phyloP scores from a whole-genome alignment of 53 echinoderm and acorn worm genomes.

The Henricia sp. region DNA sequence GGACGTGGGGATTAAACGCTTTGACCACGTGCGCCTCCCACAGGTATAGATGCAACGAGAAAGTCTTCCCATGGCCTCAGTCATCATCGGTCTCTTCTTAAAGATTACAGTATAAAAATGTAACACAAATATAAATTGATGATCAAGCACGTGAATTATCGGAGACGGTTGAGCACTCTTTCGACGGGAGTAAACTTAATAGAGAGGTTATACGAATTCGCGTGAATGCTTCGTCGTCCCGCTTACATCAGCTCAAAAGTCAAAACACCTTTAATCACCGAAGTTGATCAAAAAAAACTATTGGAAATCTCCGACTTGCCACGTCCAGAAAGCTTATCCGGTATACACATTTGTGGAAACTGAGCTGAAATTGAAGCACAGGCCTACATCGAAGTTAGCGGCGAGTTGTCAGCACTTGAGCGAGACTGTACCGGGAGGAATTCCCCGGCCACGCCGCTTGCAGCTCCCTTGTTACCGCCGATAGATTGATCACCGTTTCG shows the following conservation, averaged over 20 bases:
- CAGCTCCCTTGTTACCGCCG: conserved; percentile 44
- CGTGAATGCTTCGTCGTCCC: no score
- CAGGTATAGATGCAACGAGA: neutral
- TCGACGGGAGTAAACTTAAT: no score
- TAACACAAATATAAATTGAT: no score
- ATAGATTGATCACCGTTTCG: conserved; percentile 61
- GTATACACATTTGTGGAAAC: no score
- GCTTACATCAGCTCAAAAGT: no score
- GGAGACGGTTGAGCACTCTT: no score
- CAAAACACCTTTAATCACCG: no score
- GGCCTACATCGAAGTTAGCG: conserved; percentile 60
- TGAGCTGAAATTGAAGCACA: conserved; percentile 13
- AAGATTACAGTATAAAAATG: no score
- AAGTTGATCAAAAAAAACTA: no score
- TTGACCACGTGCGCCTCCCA: neutral
- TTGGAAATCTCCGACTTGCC: neutral
- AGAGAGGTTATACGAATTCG: no score
- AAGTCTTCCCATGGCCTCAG: neutral
- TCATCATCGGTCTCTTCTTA: no score
- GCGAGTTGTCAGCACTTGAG: conserved; percentile 55
- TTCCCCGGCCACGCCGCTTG: conserved; percentile 51
- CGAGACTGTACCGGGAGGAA: conserved; percentile 58
- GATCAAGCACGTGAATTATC: no score
- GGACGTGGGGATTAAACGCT: conserved; percentile 11
- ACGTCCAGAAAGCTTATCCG: neutral